Conservation (phyloP, 2,113 vertebrate species). For the Scortum barcoo region DNA sequence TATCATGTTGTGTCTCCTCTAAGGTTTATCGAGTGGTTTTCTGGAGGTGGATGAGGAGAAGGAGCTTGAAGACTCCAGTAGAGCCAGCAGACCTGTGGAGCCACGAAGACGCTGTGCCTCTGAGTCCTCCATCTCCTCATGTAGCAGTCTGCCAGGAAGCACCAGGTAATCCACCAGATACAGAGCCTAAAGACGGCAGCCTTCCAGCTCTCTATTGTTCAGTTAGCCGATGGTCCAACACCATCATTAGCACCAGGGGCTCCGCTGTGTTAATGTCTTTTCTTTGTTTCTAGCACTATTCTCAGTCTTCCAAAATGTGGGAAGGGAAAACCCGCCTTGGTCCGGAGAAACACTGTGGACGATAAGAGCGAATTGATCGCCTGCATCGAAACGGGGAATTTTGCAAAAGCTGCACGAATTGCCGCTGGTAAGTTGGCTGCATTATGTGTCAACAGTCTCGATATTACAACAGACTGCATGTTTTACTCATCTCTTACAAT, state of each 20-base stretch:
- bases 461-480: background rate
- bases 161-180: constrained; percentile 85
- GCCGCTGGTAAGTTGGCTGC: constrained; percentile 88
- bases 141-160: constrained; percentile 92
- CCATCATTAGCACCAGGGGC: background rate
- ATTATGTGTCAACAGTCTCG: background rate
- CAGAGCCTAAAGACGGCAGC: background rate
- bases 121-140: constrained; percentile 96
- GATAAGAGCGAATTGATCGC: constrained; percentile 95
- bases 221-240: background rate
- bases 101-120: constrained; percentile 94
- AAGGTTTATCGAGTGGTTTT: constrained; percentile 93
- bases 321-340: constrained; percentile 94
- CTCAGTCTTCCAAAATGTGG: constrained; percentile 93
- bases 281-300: constrained; percentile 59
- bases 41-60: constrained; percentile 86
- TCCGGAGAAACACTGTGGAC: constrained; percentile 94
- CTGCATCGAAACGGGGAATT: constrained; percentile 96
- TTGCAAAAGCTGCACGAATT: constrained; percentile 95
- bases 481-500: background rate
- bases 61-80: constrained; percentile 65
- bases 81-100: constrained; percentile 86
- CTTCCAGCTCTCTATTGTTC: background rate
- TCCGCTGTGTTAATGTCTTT: background rate
- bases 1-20: background rate